Percentiles rank a stretch among this genome's conserved stretches.
phyloP scores from a whole-genome alignment of 2,113 vertebrate genomes.

The Platysteira castanea region DNA sequence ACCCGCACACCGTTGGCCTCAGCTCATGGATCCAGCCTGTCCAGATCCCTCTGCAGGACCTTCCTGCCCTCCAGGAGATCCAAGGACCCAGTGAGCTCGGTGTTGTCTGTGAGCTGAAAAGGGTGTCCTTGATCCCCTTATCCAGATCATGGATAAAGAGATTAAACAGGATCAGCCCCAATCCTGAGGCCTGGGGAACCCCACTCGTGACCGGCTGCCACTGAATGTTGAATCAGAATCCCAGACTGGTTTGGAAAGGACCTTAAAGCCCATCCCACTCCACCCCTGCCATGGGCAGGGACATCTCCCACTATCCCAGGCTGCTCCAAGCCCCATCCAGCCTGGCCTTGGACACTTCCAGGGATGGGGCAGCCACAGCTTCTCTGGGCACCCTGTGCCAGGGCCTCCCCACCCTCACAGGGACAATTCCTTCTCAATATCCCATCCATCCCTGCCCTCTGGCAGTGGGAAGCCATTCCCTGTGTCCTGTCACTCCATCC shows the following conservation, averaged over 20 bases:
- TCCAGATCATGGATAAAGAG: not conserved
- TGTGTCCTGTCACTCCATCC: not conserved
- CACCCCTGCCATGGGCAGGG: not conserved
- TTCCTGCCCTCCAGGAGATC: not conserved
- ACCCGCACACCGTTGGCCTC: not conserved
- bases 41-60: not conserved
- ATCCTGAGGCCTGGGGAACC: not conserved
- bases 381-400: too few relatives aligned
- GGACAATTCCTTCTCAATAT: not conserved
- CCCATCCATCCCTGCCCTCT: accelerated
- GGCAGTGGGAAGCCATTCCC: not conserved
- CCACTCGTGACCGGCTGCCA: not conserved
- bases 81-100: not conserved
- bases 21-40: not conserved
- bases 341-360: not conserved
- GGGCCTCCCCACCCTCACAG: too few relatives aligned
- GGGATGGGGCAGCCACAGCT: not conserved
- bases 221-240: not conserved
- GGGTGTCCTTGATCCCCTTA: not conserved
- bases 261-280: not conserved
- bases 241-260: not conserved
- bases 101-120: not conserved
- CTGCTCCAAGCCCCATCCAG: accelerated
- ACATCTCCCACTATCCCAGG: not conserved
- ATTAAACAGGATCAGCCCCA: not conserved